Percentiles rank a stretch among this genome's conserved stretches.
phyloP scores from a whole-genome alignment of 2,888 invertebrate genomes.

The Perizoma flavofasciatum region DNA sequence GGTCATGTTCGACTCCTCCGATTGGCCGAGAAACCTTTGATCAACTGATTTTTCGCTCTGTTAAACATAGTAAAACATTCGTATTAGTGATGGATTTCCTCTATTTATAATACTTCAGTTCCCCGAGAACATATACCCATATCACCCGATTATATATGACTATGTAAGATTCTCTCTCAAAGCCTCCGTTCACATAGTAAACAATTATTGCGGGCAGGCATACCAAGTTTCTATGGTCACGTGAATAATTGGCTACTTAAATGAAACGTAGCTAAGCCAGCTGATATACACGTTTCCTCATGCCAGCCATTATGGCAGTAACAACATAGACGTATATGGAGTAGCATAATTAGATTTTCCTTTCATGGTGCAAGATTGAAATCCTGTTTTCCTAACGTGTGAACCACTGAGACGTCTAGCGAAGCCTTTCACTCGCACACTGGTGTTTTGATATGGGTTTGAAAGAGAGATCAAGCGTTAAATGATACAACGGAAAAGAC shows the following conservation, averaged over 20 bases:
- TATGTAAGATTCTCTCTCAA: background rate
- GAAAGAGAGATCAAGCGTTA: conserved; percentile 41
- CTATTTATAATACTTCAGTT: too few relatives aligned
- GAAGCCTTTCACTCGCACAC: conserved; percentile 41
- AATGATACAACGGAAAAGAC: conserved; percentile 53
- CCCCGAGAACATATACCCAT: too few relatives aligned
- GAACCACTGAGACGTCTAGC: conserved; percentile 43
- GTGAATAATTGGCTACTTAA: conserved; percentile 31
- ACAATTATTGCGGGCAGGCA: conserved; percentile 1
- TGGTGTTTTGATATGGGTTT: conserved; percentile 30
- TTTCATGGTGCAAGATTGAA: conserved; percentile 50
- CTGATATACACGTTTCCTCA: conserved; percentile 51
- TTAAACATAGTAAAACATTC: too few relatives aligned
- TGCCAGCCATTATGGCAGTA: conserved; percentile 43
- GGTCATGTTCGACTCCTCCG: too few relatives aligned
- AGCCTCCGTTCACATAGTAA: background rate
- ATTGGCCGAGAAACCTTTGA: too few relatives aligned
- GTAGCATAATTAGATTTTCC: conserved; percentile 56
- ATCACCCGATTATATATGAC: too few relatives aligned
- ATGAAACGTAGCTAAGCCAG: conserved; percentile 32
- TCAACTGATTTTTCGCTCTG: too few relatives aligned
- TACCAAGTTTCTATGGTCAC: conserved; percentile 1
- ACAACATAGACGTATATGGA: conserved; percentile 48
- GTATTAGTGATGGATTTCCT: too few relatives aligned
- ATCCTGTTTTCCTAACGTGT: conserved; percentile 48